Base-by-base conservation (phyloP, 2,113 vertebrate genomes). In the Cervus canadensis region DNA sequence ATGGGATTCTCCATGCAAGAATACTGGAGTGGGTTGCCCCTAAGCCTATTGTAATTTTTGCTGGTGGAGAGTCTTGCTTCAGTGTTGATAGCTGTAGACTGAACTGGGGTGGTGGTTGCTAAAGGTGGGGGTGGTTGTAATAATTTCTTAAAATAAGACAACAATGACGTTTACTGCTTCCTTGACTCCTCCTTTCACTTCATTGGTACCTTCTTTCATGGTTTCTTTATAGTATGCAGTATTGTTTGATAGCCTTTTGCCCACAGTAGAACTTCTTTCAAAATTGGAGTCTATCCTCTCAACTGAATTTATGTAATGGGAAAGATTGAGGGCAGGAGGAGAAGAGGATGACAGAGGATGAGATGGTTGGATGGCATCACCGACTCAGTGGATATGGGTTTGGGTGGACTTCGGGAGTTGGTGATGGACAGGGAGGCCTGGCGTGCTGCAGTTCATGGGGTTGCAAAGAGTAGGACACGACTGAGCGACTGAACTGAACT, bases 81-180 rank as follows among this genome's bases (percentile, higher is more conserved):
- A 81, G 9, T 81, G 45, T 81, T 50, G 78, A 81, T 26, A 25
- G 23, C n/a, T 76, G 40, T 43, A 25, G 74, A 45, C 74, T 76
- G 40, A 76, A 45, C 12, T 25, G 23, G 23, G 40, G 23, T 28
- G 40, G 74, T 26, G 12, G 40, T 43, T 76, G 40, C 40, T 26
- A 43, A 76, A 76, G 3, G 40, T 76, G 40, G 74, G 74, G 43
- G 74, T 76, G 40, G 40, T 26, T 76, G 25, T 76, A 40, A 25
- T 14, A 25, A 26, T 76, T 76, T 76, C 40, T 76, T 76, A 26
- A 76, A 43, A 76, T 43, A 76, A 76, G 40, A 33, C 78, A 12
- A 0, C 76, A 81, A 1, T 50, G 15, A 50, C 1, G 0, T 79
- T 79, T 17, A 30, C 78, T 4, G 5, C 45, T 50, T n/a, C 7